A percentile compares a stretch with the other conserved stretches of the same genome.
Conservation (phyloP, 2,888 invertebrate species). For the Drosophila lacicola region DNA sequence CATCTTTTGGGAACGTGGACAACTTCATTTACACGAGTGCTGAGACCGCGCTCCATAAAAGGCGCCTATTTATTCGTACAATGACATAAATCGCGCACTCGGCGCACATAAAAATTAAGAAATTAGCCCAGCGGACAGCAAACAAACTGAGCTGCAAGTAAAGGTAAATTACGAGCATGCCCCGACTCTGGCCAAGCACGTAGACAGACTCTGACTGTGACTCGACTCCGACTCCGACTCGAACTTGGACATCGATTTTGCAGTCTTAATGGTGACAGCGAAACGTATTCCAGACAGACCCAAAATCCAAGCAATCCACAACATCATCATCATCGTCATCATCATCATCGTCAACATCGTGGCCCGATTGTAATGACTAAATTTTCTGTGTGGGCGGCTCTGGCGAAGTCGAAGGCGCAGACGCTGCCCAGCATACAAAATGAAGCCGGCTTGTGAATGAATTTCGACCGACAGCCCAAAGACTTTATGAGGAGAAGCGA, state of each 20-base stretch:
- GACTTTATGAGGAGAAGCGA: conserved; percentile 4
- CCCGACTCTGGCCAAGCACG: conserved; percentile 32
- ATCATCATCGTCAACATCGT: conserved; percentile 18
- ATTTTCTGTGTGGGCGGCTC: conserved; percentile 70
- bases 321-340: conserved; percentile 28
- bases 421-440: conserved; percentile 73
- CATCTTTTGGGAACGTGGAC: conserved; percentile 31
- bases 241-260: conserved; percentile 26
- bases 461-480: conserved; percentile 40
- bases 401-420: conserved; percentile 22
- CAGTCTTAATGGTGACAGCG: conserved; percentile 35
- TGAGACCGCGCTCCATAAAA: conserved; percentile 42
- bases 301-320: conserved; percentile 33
- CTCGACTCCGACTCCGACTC: conserved; percentile 5
- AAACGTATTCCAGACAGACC: conserved; percentile 32
- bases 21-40: conserved; percentile 62
- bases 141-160: conserved; percentile 34
- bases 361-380: conserved; percentile 68
- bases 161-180: conserved; percentile 56
- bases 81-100: conserved; percentile 71
- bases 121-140: conserved; percentile 58
- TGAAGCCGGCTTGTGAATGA: conserved; percentile 72
- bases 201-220: conserved; percentile 21
- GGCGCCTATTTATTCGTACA: conserved; percentile 53
- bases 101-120: conserved; percentile 72